A percentile compares a stretch with the other conserved stretches of the same genome.
phyloP scores from a whole-genome alignment of 1,140 invertebrate species.

The Aporrectodea caliginosa region DNA sequence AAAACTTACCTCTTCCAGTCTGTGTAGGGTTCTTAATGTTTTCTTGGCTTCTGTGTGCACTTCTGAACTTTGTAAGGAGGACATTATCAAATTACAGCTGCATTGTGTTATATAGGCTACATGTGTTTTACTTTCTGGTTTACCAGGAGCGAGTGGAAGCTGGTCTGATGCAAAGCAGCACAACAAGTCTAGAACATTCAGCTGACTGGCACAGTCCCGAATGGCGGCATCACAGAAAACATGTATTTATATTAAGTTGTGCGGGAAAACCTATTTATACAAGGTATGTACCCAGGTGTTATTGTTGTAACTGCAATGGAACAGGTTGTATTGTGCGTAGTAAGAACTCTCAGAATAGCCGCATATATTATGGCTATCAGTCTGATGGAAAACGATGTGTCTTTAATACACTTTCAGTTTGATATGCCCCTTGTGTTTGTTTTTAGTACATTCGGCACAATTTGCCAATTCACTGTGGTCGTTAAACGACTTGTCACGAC shows the following conservation, averaged over 20 bases:
- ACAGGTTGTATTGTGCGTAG: neutral
- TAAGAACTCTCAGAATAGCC: too few species aligned
- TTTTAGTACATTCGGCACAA: neutral
- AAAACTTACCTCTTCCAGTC: neutral
- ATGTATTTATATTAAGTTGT: conserved; percentile 89
- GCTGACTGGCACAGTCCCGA: conserved; percentile 58
- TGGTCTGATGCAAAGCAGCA: neutral
- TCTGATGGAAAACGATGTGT: too few species aligned
- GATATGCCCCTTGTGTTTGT: neutral
- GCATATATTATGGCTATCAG: too few species aligned
- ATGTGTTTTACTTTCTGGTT: neutral
- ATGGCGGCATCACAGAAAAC: conserved; percentile 78
- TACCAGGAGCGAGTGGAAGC: neutral
- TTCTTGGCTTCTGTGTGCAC: neutral
- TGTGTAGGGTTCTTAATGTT: neutral
- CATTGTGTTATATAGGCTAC: too few species aligned
- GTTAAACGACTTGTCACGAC: too few species aligned
- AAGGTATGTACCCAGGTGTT: conserved; percentile 60
- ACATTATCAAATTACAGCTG: too few species aligned
- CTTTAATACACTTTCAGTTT: neutral
- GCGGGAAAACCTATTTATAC: conserved; percentile 95
- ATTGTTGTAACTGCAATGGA: neutral
- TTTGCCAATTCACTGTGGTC: neutral
- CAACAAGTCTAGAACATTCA: neutral
- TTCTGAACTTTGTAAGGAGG: neutral